A percentile compares a stretch with the other conserved stretches of the same genome.
These are phyloP conservation scores for Mastomys natalensis DNA, from an alignment of 2,113 vertebrate species.

Conservation along the genomic window DNA sequence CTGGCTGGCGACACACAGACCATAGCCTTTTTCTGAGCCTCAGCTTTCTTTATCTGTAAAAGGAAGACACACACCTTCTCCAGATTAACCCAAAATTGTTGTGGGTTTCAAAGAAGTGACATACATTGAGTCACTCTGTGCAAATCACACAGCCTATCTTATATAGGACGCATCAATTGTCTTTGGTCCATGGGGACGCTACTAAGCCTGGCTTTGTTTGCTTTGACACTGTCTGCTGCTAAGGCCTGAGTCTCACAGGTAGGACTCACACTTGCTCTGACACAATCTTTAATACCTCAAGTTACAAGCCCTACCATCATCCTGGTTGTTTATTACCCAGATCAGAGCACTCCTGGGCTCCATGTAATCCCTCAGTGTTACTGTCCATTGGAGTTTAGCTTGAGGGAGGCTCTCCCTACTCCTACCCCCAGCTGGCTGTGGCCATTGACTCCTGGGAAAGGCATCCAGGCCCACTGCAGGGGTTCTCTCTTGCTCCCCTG, in stretches of 20 bases:
- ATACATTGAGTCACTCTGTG: not conserved
- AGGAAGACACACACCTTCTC: not conserved
- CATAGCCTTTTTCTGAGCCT: not conserved
- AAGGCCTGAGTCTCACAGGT: not conserved
- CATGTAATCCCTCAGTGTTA: not conserved
- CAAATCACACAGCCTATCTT: not conserved
- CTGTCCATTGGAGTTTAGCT: not conserved
- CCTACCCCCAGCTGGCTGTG: not conserved
- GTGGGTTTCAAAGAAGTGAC: not conserved
- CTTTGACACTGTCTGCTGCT: not conserved
- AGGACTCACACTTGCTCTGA: not conserved
- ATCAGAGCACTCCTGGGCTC: not conserved
- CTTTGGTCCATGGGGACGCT: not conserved
- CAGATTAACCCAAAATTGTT: not conserved
- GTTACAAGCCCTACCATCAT: not conserved
- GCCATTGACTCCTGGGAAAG: not conserved
- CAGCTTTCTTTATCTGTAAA: conserved; percentile 21
- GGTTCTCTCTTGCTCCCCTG: not conserved
- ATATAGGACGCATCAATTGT: not conserved
- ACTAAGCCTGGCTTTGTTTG: rapidly evolving
- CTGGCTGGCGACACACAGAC: not conserved
- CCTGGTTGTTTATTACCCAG: not conserved
- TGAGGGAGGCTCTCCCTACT: not conserved
- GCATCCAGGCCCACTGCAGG: not conserved
- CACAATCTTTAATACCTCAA: not conserved